phyloP scores from a whole-genome alignment of 2,888 invertebrate species.

The Hydrotaea diabolus region DNA sequence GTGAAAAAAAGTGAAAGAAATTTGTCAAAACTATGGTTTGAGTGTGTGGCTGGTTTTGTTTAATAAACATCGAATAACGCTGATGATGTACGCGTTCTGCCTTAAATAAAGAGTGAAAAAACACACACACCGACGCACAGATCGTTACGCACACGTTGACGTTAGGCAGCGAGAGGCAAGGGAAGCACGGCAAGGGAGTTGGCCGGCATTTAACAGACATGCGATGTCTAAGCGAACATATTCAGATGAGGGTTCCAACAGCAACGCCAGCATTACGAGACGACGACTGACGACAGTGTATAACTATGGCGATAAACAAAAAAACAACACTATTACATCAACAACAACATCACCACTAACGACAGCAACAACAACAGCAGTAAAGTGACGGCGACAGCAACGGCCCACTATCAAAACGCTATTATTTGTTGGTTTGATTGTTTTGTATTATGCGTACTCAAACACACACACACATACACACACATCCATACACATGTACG shows the following conservation, averaged over 20 bases:
- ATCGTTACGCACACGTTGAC: not conserved
- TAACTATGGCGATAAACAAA: conserved; percentile 53
- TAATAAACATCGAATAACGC: not conserved
- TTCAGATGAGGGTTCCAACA: conserved; percentile 12
- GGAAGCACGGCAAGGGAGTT: not conserved
- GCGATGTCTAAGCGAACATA: not conserved
- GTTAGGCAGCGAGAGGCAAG: not conserved
- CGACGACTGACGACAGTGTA: not conserved
- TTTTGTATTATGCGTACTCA: conserved; percentile 10
- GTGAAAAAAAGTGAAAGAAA: conserved; percentile 45
- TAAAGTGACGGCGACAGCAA: conserved; percentile 26
- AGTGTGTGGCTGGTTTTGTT: too few species aligned
- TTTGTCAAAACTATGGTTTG: conserved; percentile 37
- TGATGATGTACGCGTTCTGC: not conserved
- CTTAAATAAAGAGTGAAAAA: not conserved
- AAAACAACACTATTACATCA: conserved; percentile 52
- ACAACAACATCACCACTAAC: conserved; percentile 17
- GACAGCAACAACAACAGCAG: not conserved
- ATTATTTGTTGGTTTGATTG: conserved; percentile 23
- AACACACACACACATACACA: not conserved
- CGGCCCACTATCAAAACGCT: conserved; percentile 44
- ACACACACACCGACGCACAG: not conserved
- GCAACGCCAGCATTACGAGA: not conserved
- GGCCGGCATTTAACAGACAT: not conserved
- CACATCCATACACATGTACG: not conserved